A percentile compares a stretch with the other conserved stretches of the same genome.
Conservation (phyloP, 1,140 invertebrate genomes). For the Pseudomyrmex flavicornis region DNA sequence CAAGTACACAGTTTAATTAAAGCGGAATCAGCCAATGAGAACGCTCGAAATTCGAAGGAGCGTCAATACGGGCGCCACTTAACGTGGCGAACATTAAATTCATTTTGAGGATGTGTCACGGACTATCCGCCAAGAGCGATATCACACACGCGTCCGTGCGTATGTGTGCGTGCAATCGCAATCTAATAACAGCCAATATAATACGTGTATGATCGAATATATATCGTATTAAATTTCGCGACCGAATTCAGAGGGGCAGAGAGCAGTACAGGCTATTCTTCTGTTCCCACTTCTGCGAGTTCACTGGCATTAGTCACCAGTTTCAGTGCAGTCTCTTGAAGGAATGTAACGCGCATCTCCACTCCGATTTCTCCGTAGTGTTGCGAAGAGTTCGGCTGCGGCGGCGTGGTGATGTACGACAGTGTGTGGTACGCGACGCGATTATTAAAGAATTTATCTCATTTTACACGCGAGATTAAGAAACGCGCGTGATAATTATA, state of each 20-base stretch:
- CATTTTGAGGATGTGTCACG: too few species aligned
- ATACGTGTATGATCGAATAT: not conserved
- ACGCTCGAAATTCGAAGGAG: not conserved
- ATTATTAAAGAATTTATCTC: too few species aligned
- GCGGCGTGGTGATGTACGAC: not conserved
- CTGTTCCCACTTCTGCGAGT: constrained; percentile 44
- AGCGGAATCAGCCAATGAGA: not conserved
- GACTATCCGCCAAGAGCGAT: not conserved
- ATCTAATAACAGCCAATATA: not conserved
- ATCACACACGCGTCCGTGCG: not conserved
- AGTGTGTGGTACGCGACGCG: too few species aligned
- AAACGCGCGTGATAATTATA: too few species aligned
- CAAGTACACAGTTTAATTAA: constrained; percentile 7
- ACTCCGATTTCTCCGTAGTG: too few species aligned
- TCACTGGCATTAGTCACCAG: constrained; percentile 54
- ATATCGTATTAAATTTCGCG: constrained; percentile 42
- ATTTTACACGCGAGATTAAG: too few species aligned
- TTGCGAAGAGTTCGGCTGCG: constrained; percentile 2
- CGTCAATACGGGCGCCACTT: not conserved
- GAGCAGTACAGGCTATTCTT: not conserved
- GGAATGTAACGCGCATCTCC: not conserved
- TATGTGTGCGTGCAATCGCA: too few species aligned
- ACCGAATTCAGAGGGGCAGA: constrained; percentile 3
- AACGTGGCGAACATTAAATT: not conserved
- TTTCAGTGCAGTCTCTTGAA: constrained; percentile 31